A percentile compares a stretch with the other conserved stretches of the same genome.
Evolutionary conservation across 2,888 invertebrate genomes (phyloP).

Genomic region (Laothoe populi): DNA sequence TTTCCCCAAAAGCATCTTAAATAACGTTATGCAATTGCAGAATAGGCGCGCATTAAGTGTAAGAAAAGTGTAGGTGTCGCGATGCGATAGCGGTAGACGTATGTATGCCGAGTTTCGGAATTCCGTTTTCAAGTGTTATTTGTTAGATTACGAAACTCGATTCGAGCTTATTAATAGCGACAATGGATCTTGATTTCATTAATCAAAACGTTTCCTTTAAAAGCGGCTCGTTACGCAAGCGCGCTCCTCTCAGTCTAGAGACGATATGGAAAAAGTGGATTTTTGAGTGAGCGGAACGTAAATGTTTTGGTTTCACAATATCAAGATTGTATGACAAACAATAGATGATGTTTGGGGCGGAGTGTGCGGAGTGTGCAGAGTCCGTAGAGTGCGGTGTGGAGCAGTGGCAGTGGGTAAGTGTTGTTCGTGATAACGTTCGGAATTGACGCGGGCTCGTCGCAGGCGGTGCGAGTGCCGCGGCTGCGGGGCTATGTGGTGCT

Average conservation of each 20-base stretch:
- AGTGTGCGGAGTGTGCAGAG: not conserved
- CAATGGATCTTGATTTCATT: slow-evolving; percentile 27
- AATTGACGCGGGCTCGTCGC: slow-evolving; percentile 58
- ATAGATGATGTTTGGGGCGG: slow-evolving; percentile 41
- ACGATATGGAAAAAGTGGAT: slow-evolving; percentile 8
- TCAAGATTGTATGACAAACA: slow-evolving; percentile 53
- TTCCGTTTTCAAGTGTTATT: slow-evolving; percentile 46
- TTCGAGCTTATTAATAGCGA: slow-evolving; percentile 20
- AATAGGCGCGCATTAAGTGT: slow-evolving; percentile 48
- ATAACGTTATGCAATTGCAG: slow-evolving; percentile 67
- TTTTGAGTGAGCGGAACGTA: slow-evolving; percentile 8
- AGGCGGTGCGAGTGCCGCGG: slow-evolving; percentile 45
- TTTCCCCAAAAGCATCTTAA: slow-evolving; percentile 62
- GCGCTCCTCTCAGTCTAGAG: not conserved
- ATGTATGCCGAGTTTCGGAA: slow-evolving; percentile 54
- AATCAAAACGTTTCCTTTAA: slow-evolving; percentile 21
- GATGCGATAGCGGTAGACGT: slow-evolving; percentile 56
- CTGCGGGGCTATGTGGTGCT: slow-evolving; percentile 32
- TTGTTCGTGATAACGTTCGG: slow-evolving; percentile 35
- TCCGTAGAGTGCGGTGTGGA: not conserved
- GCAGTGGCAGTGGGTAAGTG: slow-evolving; percentile 24
- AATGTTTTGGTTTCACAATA: slow-evolving; percentile 44
- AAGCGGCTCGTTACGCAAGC: slow-evolving; percentile 10
- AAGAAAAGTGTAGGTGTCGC: slow-evolving; percentile 58
- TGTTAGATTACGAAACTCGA: slow-evolving; percentile 28